Conservation (phyloP, 2,797 vertebrate species). For the Lepus oiostolus region DNA sequence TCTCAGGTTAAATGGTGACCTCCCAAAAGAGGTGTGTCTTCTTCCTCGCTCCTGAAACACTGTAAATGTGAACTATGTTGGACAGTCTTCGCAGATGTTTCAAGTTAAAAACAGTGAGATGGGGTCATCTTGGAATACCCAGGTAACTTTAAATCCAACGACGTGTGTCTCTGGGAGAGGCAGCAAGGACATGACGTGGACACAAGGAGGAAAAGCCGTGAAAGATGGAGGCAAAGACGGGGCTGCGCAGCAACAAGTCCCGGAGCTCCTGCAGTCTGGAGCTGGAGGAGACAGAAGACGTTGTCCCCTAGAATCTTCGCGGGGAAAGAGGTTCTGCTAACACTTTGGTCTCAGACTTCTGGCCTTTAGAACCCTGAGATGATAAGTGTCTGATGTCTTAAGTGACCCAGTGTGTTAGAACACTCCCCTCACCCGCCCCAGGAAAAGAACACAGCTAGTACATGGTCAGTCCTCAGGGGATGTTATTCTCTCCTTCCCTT, state of each 20-base stretch:
- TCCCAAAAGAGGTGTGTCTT: not conserved
- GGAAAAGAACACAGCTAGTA: not conserved
- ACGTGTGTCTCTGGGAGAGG: not conserved
- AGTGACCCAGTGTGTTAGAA: not conserved
- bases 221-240: not conserved
- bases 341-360: too few relatives aligned
- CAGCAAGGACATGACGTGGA: not conserved
- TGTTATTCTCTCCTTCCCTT: not conserved
- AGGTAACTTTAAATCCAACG: not conserved
- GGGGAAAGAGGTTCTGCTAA: not conserved
- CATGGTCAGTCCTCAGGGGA: not conserved
- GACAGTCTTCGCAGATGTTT: not conserved
- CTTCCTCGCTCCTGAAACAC: not conserved
- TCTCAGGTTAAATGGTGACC: not conserved
- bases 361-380: not conserved
- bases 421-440: too few relatives aligned
- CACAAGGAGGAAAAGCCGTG: too few relatives aligned
- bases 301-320: too few relatives aligned
- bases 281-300: fast-evolving
- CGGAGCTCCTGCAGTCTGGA: fast-evolving
- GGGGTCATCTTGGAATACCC: not conserved
- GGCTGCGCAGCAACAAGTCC: not conserved
- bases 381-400: not conserved
- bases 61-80: not conserved
- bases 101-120: not conserved